phyloP scores from a whole-genome alignment of 2,888 invertebrate species.

The Tetragnatha montana region DNA sequence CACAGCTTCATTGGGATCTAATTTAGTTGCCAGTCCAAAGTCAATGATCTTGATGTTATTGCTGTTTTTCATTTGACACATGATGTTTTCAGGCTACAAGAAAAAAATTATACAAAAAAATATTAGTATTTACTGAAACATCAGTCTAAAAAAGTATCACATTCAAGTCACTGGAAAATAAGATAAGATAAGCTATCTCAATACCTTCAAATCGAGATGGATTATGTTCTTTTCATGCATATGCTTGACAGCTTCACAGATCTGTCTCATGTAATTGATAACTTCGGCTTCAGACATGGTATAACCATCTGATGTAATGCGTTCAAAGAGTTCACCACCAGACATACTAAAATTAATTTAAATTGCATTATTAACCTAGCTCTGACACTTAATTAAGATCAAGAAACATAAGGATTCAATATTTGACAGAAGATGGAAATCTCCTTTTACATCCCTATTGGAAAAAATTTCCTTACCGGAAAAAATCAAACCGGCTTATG shows the following conservation, averaged over 20 bases:
- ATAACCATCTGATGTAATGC: slow-evolving; percentile 98
- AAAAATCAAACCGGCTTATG: no score
- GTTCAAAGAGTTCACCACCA: slow-evolving; percentile 98
- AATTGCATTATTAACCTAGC: neutral
- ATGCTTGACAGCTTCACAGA: slow-evolving; percentile 96
- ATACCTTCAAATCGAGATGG: slow-evolving; percentile 85
- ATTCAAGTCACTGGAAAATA: neutral
- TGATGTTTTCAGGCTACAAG: slow-evolving; percentile 97
- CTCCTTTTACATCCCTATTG: no score
- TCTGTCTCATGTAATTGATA: slow-evolving; percentile 98
- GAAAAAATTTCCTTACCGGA: no score
- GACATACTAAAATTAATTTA: slow-evolving; percentile 83
- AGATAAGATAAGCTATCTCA: neutral
- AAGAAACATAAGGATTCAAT: neutral
- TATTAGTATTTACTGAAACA: neutral
- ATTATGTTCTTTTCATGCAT: slow-evolving; percentile 99
- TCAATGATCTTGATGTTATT: slow-evolving; percentile 99
- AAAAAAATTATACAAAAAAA: neutral
- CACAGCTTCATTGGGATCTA: slow-evolving; percentile 98
- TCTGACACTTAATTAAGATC: neutral
- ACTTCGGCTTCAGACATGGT: slow-evolving; percentile 99
- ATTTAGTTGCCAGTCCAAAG: slow-evolving; percentile 98
- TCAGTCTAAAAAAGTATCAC: neutral
- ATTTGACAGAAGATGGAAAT: no score
- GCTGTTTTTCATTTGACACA: slow-evolving; percentile 97